A percentile compares a stretch with the other conserved stretches of the same genome.
These are phyloP conservation scores for Halichondria panicea DNA, from an alignment of 37 sponge, comb jelly and placozoan species.

Conservation along the genomic window DNA sequence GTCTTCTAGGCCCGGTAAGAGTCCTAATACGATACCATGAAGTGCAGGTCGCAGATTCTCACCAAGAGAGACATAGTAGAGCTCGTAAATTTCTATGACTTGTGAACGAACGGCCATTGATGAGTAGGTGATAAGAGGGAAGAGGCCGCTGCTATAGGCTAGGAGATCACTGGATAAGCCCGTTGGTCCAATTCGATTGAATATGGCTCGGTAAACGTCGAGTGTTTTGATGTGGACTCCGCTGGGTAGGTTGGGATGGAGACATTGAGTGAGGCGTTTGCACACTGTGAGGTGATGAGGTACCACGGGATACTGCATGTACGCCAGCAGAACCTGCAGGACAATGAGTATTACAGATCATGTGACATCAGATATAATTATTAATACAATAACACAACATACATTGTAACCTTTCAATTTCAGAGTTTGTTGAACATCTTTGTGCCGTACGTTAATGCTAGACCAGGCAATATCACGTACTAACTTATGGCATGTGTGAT, in stretches of 20 bases:
- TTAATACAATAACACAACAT: too few relatives aligned
- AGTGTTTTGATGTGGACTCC: slow-evolving; percentile 87
- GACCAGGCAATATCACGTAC: too few relatives aligned
- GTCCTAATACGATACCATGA: slow-evolving; percentile 77
- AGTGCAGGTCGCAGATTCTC: slow-evolving; percentile 65
- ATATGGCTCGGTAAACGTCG: slow-evolving; percentile 76
- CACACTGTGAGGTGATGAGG: slow-evolving; percentile 74
- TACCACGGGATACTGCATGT: slow-evolving; percentile 71
- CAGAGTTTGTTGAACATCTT: too few relatives aligned
- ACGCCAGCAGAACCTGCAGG: slow-evolving; percentile 73
- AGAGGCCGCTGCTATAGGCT: slow-evolving; percentile 74
- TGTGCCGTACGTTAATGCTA: too few relatives aligned
- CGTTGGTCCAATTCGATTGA: slow-evolving; percentile 71
- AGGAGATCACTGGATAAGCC: slow-evolving; percentile 67
- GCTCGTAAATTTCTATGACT: slow-evolving; percentile 80
- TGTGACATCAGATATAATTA: background rate
- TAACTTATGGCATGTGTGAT: background rate
- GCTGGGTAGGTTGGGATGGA: slow-evolving; percentile 86
- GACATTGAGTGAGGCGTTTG: slow-evolving; percentile 92
- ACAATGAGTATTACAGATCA: background rate
- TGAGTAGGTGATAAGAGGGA: slow-evolving; percentile 79
- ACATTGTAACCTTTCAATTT: too few relatives aligned
- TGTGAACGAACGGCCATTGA: slow-evolving; percentile 78
- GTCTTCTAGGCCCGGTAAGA: slow-evolving; percentile 89
- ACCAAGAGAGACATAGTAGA: slow-evolving; percentile 76